Evolutionary conservation across 2,113 vertebrate species (phyloP).

Genomic region (Acrocephalus arundinaceus): DNA sequence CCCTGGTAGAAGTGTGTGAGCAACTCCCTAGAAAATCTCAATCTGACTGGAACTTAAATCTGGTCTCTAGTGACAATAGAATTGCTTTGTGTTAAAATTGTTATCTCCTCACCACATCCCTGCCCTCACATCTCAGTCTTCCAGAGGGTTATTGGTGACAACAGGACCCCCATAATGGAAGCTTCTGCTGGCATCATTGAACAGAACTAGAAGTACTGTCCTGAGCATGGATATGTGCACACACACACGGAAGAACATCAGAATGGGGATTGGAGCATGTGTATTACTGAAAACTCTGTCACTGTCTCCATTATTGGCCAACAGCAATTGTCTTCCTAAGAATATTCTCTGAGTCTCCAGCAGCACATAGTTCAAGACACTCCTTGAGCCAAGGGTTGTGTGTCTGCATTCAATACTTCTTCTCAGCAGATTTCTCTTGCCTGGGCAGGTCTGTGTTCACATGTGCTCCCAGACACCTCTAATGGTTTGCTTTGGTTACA

Average conservation of each 20-base stretch:
- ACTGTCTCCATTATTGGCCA: neutral
- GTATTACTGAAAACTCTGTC: neutral
- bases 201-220: neutral
- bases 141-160: neutral
- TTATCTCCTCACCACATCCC: neutral
- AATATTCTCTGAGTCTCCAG: neutral
- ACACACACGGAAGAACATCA: neutral
- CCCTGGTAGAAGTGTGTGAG: neutral
- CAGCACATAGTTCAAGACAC: neutral
- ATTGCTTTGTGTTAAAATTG: neutral
- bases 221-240: neutral
- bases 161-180: neutral
- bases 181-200: neutral
- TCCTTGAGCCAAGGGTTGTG: neutral
- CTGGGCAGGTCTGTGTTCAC: neutral
- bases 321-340: neutral
- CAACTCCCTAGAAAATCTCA: neutral
- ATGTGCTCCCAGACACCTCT: neutral
- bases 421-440: neutral
- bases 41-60: neutral
- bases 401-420: neutral
- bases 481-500: constrained; percentile 46
- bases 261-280: neutral
- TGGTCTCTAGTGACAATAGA: neutral
- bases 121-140: neutral